Base-by-base conservation (phyloP, 2,888 invertebrate species). In the Ichneumoninae sp. region DNA sequence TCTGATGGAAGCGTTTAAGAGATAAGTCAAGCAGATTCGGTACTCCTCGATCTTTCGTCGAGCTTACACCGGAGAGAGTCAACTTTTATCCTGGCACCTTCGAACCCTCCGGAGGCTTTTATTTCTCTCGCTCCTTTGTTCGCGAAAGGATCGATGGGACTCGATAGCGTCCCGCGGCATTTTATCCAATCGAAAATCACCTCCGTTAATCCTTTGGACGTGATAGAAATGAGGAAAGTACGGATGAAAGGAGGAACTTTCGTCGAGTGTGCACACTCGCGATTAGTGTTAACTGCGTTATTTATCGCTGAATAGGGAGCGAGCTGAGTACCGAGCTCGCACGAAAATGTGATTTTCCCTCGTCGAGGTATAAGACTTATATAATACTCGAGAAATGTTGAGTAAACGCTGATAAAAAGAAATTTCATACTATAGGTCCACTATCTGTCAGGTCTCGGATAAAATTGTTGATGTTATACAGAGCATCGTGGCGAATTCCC, bases 21-120 rank as follows among this genome's bases (percentile, higher is more conserved):
- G 88, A 89, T 89, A 89, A 90, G 86, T 87, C 86, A 89, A 87
- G 85, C 87, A 89, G 87, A 89, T 89, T 87, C 86, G 80, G 72
- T 50, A 80, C 77, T 77, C 76, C 78, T 81, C 79, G 82, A 81
- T 84, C 82, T 85, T 83, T 72, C 72, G 47, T 72, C 80, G 80
- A 71, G 54, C 10, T 52, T 81, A 50, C 71, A 57, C 22, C 16
- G 60, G 19, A 26, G 30, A 65, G 54, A 60, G 22, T 57, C 69
- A 54, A 74, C 72, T 74, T 80, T 80, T 71, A 33, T 36, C 60
- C 44, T 65, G 72, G 50, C 77, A 60, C 75, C 8, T 76, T 47
- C 52, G 71, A 52, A 77, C 80, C 80, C 74, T 66, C 69, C 40
- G 62, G 69, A n/a, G 30, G n/a, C 44, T 52, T 52, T 74, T 75